phyloP scores from a whole-genome alignment of 2,888 invertebrate species.

The Epistrophella euchroma region DNA sequence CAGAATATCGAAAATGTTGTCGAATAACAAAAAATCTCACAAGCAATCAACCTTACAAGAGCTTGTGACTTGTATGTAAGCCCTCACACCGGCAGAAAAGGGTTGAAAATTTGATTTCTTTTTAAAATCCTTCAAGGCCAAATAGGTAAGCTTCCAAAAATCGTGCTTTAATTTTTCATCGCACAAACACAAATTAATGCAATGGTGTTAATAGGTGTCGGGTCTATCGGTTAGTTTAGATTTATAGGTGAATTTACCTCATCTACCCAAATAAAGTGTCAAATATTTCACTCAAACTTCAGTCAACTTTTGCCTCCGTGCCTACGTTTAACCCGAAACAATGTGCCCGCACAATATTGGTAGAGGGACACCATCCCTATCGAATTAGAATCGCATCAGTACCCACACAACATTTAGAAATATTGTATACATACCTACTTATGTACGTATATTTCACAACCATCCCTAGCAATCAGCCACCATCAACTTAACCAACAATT shows the following conservation, averaged over 20 bases:
- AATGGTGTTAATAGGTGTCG: neutral
- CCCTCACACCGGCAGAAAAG: too few species aligned
- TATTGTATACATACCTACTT: neutral
- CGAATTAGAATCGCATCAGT: slow-evolving; percentile 5
- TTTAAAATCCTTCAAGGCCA: neutral
- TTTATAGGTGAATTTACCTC: slow-evolving; percentile 1
- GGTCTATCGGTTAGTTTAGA: too few species aligned
- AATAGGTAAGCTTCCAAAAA: neutral
- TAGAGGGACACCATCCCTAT: neutral
- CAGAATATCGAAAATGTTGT: too few species aligned
- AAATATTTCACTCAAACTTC: slow-evolving; percentile 46
- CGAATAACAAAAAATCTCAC: too few species aligned
- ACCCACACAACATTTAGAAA: neutral
- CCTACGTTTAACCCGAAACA: neutral
- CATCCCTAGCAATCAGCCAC: slow-evolving; percentile 44
- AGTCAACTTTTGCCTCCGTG: neutral
- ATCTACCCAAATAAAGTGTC: slow-evolving; percentile 49
- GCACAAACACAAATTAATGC: neutral
- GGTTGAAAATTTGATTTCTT: too few species aligned
- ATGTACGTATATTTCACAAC: slow-evolving; percentile 40
- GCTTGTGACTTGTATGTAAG: too few species aligned
- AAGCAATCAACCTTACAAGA: too few species aligned
- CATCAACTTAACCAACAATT: slow-evolving; percentile 64
- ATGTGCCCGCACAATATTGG: neutral
- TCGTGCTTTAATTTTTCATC: neutral